These are phyloP conservation scores for Halichondria panicea DNA, from an alignment of 37 sponge, comb jelly and placozoan species.

Conservation along the genomic window DNA sequence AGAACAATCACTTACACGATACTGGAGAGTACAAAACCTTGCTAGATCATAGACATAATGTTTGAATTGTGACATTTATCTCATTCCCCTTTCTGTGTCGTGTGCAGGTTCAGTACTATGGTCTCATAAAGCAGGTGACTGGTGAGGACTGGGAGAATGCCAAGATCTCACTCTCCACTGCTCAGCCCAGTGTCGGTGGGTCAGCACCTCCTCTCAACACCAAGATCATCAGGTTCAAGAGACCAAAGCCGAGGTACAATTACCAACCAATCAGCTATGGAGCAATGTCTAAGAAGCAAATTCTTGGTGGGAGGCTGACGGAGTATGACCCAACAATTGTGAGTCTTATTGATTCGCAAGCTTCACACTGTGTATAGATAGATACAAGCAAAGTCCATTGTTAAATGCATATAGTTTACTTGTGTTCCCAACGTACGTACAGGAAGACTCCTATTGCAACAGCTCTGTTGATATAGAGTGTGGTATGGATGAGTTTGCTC, in stretches of 20 bases:
- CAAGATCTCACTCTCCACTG: constrained; percentile 69
- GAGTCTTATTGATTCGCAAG: too few relatives aligned
- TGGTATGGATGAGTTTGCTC: not conserved
- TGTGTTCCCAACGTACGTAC: too few relatives aligned
- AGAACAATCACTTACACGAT: not conserved
- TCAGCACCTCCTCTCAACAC: constrained; percentile 31
- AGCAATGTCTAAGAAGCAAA: too few relatives aligned
- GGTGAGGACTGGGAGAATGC: constrained; percentile 83
- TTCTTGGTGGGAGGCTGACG: too few relatives aligned
- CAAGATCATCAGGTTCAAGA: constrained; percentile 26
- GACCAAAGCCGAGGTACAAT: constrained; percentile 6
- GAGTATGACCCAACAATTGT: too few relatives aligned
- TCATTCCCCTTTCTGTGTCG: not conserved
- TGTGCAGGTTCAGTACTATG: constrained; percentile 72
- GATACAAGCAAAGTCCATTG: too few relatives aligned
- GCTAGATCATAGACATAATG: not conserved
- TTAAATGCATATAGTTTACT: too few relatives aligned
- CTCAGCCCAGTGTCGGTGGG: constrained; percentile 75
- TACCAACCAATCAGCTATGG: too few relatives aligned
- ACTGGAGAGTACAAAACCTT: not conserved
- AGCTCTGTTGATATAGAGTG: too few relatives aligned
- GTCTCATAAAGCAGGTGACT: constrained; percentile 67
- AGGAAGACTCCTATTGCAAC: too few relatives aligned
- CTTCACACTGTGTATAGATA: too few relatives aligned
- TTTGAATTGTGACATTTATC: too few relatives aligned